These are phyloP conservation scores for Saccopteryx bilineata DNA, from an alignment of 2,113 vertebrate species.

Conservation along the genomic window DNA sequence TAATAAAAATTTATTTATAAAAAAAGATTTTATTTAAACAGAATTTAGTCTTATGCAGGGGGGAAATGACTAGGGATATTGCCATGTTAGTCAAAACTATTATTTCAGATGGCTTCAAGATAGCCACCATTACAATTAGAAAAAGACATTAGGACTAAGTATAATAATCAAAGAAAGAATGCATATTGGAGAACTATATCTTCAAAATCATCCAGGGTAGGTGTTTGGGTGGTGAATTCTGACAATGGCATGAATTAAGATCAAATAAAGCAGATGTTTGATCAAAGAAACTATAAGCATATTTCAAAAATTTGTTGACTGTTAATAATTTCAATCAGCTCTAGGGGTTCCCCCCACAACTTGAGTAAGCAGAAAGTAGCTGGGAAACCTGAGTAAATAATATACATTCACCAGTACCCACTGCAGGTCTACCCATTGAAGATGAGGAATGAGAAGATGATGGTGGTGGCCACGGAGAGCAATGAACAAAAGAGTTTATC, in stretches of 20 bases:
- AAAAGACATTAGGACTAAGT: background rate
- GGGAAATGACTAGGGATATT: background rate
- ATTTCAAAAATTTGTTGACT: background rate
- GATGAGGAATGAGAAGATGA: background rate
- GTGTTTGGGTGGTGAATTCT: background rate
- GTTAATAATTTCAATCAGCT: background rate
- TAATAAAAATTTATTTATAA: too few relatives aligned
- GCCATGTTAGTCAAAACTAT: background rate
- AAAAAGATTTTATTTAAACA: background rate
- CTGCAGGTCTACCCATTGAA: background rate
- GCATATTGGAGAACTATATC: background rate
- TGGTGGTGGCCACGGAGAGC: background rate
- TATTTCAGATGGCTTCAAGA: slow-evolving; percentile 12
- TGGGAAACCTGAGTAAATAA: background rate
- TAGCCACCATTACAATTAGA: background rate
- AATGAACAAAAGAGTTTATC: background rate
- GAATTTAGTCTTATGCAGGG: slow-evolving; percentile 9
- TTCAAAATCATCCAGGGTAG: background rate
- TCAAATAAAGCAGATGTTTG: slow-evolving; percentile 26
- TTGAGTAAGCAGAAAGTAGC: background rate
- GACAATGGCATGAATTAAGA: background rate
- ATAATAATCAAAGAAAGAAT: slow-evolving; percentile 33
- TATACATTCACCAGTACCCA: background rate
- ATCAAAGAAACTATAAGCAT: background rate
- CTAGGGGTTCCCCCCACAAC: background rate